A percentile compares a stretch with the other conserved stretches of the same genome.
phyloP scores from a whole-genome alignment of 1,140 invertebrate genomes.

The Dermatophagoides farinae region DNA sequence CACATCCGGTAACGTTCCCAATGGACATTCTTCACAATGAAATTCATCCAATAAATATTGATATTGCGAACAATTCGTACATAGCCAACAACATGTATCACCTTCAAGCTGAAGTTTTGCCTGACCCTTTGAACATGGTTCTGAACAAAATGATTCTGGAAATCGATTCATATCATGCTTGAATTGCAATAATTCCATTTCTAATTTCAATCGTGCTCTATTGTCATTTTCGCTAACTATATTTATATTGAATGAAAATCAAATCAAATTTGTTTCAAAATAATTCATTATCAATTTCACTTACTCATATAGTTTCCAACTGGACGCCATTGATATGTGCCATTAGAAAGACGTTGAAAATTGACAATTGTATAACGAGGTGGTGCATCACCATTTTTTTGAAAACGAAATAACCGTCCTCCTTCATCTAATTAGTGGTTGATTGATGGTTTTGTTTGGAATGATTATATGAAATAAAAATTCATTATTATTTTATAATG shows the following conservation, averaged over 20 bases:
- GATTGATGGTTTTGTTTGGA: too few relatives aligned
- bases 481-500: neutral
- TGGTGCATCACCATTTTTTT: conserved; percentile 62
- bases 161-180: conserved; percentile 22
- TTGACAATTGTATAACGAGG: conserved; percentile 84
- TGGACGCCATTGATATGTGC: conserved; percentile 24
- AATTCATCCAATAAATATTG: conserved; percentile 38
- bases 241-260: neutral
- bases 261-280: neutral
- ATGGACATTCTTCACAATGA: conserved; percentile 37
- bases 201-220: conserved; percentile 36
- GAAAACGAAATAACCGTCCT: conserved; percentile 66
- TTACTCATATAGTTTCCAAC: conserved; percentile 43
- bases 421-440: conserved; percentile 42
- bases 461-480: neutral
- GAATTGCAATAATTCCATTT: conserved; percentile 34
- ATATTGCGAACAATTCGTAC: conserved; percentile 37
- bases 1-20: conserved; percentile 26
- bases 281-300: neutral
- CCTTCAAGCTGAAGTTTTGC: conserved; percentile 23
- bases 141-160: conserved; percentile 29
- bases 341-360: conserved; percentile 58
- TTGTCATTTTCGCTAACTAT: neutral
- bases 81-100: conserved; percentile 38
- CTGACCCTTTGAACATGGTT: conserved; percentile 26